phyloP scores from a whole-genome alignment of 1,140 invertebrate species.

The Ruditapes philippinarum region DNA sequence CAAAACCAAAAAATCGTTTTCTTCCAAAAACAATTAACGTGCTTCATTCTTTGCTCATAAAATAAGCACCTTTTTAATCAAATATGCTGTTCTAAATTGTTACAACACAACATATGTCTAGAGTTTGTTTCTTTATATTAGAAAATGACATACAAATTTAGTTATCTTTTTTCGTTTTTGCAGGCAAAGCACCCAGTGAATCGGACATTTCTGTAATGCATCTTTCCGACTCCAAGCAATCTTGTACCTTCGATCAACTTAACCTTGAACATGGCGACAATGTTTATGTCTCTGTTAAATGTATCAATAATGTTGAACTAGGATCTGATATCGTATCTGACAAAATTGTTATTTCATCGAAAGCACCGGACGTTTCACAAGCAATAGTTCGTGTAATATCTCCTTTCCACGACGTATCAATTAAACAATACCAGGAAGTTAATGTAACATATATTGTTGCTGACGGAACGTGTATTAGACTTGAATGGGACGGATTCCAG shows the following conservation, averaged over 20 bases:
- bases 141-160: too few relatives aligned
- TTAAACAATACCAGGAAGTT: neutral
- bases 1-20: too few relatives aligned
- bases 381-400: neutral
- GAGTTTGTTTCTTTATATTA: too few relatives aligned
- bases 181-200: neutral
- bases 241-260: neutral
- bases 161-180: too few relatives aligned
- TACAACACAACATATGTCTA: too few relatives aligned
- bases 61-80: too few relatives aligned
- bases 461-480: neutral
- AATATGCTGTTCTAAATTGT: too few relatives aligned
- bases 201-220: neutral
- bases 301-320: conserved; percentile 34
- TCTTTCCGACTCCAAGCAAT: neutral
- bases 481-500: conserved; percentile 12
- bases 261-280: neutral
- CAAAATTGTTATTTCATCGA: neutral
- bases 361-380: neutral
- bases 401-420: neutral
- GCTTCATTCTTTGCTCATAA: too few relatives aligned
- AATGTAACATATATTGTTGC: neutral
- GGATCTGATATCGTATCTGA: neutral
- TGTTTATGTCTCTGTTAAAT: conserved; percentile 25
- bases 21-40: too few relatives aligned